Conservation (phyloP, 1,140 invertebrate genomes). For the Solenopsis invicta region DNA sequence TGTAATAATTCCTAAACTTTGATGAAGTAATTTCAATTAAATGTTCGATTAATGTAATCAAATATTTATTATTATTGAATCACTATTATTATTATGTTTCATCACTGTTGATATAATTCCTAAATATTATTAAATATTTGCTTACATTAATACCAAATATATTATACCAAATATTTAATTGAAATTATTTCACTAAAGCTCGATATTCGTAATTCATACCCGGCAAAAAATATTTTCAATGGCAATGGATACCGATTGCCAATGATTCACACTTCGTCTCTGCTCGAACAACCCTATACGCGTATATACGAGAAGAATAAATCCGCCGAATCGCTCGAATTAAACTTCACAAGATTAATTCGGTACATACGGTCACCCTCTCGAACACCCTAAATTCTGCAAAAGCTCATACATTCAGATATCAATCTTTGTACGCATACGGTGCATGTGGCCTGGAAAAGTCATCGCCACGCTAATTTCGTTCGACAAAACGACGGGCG, state of each 20-base stretch:
- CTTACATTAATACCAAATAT: too few relatives aligned
- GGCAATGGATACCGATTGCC: not conserved
- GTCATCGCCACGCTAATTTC: conserved; percentile 68
- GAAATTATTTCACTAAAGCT: too few relatives aligned
- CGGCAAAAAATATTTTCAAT: conserved; percentile 4
- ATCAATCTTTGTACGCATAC: conserved; percentile 32
- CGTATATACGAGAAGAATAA: not conserved
- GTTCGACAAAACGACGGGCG: conserved; percentile 65
- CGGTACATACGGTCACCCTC: conserved; percentile 55
- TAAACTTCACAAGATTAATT: conserved; percentile 47
- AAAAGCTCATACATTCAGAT: conserved; percentile 67
- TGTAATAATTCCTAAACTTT: too few relatives aligned
- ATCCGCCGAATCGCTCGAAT: conserved; percentile 32
- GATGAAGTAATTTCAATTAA: too few relatives aligned
- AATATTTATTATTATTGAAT: too few relatives aligned
- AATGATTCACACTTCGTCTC: not conserved
- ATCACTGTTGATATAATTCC: too few relatives aligned
- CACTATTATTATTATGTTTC: too few relatives aligned
- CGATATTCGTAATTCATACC: conserved; percentile 12
- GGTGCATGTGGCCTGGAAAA: conserved; percentile 49
- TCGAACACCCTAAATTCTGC: conserved; percentile 42
- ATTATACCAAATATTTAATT: too few relatives aligned
- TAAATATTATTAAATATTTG: too few relatives aligned
- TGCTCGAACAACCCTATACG: not conserved
- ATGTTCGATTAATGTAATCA: too few relatives aligned